Evolutionary conservation across 2,888 invertebrate species (phyloP).

Genomic region (Perizoma affinitatum): DNA sequence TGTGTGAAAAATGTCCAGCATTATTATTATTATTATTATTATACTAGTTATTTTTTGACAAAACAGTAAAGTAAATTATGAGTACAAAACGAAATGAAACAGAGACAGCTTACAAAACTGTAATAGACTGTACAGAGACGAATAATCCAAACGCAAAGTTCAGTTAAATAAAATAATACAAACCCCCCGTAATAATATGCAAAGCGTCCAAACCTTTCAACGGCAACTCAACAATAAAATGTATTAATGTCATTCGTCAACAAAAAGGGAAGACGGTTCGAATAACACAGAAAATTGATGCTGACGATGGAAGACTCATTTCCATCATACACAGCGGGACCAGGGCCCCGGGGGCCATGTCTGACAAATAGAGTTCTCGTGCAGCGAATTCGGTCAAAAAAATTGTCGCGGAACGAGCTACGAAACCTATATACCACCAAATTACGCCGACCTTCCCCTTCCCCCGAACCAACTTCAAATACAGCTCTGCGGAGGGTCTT

Average conservation of each 20-base stretch:
- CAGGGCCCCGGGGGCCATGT: constrained; percentile 56
- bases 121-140: background rate
- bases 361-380: constrained; percentile 78
- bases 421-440: constrained; percentile 59
- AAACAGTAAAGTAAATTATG: background rate
- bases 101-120: background rate
- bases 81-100: background rate
- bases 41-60: too few species aligned
- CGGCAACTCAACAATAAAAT: constrained; percentile 39
- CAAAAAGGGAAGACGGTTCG: constrained; percentile 48
- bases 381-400: constrained; percentile 73
- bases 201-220: constrained; percentile 35
- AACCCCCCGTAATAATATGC: constrained; percentile 28
- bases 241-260: constrained; percentile 52
- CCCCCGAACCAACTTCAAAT: constrained; percentile 30
- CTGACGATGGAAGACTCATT: constrained; percentile 48
- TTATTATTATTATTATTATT: too few species aligned
- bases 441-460: constrained; percentile 45
- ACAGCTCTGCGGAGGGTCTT: constrained; percentile 29
- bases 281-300: constrained; percentile 53
- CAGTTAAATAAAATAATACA: constrained; percentile 28
- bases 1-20: too few species aligned
- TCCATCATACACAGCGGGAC: constrained; percentile 50
- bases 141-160: constrained; percentile 6
- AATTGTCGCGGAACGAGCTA: constrained; percentile 69